phyloP scores from a whole-genome alignment of 2,797 vertebrate species.

The Valencia hispanica region DNA sequence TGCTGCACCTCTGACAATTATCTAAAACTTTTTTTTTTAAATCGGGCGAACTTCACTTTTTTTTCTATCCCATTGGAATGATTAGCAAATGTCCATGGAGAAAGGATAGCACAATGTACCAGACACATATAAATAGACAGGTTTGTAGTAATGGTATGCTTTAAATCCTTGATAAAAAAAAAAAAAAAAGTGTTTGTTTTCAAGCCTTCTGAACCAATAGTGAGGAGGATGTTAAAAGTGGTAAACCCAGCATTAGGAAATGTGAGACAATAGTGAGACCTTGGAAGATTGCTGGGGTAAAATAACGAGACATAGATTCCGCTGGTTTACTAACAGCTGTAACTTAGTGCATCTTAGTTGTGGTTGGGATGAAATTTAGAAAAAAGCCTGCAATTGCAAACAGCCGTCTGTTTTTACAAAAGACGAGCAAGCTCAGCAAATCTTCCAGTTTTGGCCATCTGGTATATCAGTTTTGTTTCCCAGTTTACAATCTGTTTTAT shows the following conservation, averaged over 20 bases:
- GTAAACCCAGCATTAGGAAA: background rate
- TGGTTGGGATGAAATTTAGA: background rate
- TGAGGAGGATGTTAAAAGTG: background rate
- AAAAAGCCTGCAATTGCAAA: background rate
- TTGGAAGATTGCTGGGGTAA: background rate
- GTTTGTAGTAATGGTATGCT: background rate
- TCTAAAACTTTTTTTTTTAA: no score
- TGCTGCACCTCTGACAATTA: background rate
- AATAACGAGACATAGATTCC: background rate
- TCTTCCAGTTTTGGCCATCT: slow-evolving; percentile 28
- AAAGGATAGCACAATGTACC: background rate
- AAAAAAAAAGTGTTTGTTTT: background rate
- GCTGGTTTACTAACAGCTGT: background rate
- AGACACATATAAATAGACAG: background rate
- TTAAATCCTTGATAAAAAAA: background rate
- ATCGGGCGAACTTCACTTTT: background rate
- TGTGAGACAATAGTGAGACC: background rate
- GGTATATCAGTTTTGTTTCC: slow-evolving; percentile 33
- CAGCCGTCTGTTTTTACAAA: background rate
- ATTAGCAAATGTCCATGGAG: background rate
- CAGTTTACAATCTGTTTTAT: background rate
- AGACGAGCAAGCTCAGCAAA: slow-evolving; percentile 4
- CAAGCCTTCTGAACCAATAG: background rate
- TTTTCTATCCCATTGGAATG: background rate
- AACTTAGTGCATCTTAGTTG: background rate